These are phyloP conservation scores for Porites divaricata DNA, from an alignment of 92 coral and sea anemone species.

Conservation along the genomic window DNA sequence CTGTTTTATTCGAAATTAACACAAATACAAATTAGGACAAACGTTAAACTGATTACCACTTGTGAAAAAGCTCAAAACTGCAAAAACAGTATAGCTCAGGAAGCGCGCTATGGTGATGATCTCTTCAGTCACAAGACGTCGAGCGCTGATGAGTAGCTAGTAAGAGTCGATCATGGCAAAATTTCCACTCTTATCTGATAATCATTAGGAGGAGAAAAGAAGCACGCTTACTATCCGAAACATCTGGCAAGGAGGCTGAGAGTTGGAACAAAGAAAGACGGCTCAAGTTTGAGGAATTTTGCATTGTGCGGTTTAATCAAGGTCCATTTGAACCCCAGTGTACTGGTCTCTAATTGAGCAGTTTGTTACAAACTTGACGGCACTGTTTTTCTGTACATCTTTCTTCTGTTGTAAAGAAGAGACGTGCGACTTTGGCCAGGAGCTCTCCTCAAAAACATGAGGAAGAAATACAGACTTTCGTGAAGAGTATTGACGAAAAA, in stretches of 20 bases:
- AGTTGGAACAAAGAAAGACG: neutral
- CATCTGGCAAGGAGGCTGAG: neutral
- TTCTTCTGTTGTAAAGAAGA: neutral
- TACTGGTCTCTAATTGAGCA: neutral
- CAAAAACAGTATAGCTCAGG: neutral
- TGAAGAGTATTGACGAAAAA: no score
- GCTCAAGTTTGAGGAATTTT: neutral
- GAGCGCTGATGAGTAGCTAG: neutral
- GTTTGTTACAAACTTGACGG: neutral
- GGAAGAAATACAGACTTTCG: no score
- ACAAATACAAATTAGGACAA: neutral
- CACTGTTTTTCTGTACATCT: no score
- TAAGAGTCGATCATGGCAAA: conserved; percentile 29
- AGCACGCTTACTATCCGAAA: conserved; percentile 17
- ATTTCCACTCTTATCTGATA: conserved; percentile 21
- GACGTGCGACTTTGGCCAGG: neutral
- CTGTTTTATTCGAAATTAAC: neutral
- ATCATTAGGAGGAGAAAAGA: conserved; percentile 1
- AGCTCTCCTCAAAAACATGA: no score
- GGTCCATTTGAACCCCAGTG: neutral
- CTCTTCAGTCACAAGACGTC: neutral
- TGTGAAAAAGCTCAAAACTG: neutral
- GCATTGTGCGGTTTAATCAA: neutral
- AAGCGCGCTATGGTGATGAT: neutral
- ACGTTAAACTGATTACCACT: neutral